phyloP scores from a whole-genome alignment of 2,113 vertebrate species.

The Speoplatyrhinus poulsoni region DNA sequence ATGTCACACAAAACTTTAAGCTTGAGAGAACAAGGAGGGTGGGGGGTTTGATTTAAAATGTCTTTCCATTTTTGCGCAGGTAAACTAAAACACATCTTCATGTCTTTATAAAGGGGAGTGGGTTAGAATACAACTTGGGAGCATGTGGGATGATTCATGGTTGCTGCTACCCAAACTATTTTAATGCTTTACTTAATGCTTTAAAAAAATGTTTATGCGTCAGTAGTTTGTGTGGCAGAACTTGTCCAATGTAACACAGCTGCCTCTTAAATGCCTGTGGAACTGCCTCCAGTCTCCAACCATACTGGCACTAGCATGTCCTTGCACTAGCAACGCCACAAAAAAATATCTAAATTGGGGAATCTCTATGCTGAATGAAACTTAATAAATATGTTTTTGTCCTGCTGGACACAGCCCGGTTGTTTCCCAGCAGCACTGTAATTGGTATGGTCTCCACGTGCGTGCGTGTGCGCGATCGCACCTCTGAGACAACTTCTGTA shows the following conservation, averaged over 20 bases:
- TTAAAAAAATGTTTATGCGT: too few species aligned
- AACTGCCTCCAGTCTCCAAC: slow-evolving; percentile 2
- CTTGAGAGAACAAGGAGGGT: slow-evolving; percentile 2
- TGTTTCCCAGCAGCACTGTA: slow-evolving; percentile 40
- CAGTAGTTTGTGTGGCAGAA: too few species aligned
- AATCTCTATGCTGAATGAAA: slow-evolving; percentile 19
- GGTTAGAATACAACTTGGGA: too few species aligned
- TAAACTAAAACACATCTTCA: too few species aligned
- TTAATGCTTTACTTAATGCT: too few species aligned
- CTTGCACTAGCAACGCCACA: slow-evolving; percentile 10
- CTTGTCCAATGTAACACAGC: background rate
- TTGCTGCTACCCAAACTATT: too few species aligned
- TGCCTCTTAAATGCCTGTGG: background rate
- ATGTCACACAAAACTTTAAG: slow-evolving; percentile 26
- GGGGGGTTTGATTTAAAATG: background rate
- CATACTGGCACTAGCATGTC: background rate
- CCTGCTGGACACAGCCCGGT: background rate
- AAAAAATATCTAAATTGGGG: slow-evolving; percentile 10
- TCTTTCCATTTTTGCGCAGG: too few species aligned
- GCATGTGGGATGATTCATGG: too few species aligned
- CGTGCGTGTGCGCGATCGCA: background rate
- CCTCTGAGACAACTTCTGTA: slow-evolving; percentile 12
- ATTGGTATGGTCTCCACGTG: slow-evolving; percentile 23
- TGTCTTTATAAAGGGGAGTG: too few species aligned
- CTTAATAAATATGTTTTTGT: slow-evolving; percentile 25